phyloP scores from a whole-genome alignment of 2,888 invertebrate species.

The Melipona beecheii region DNA sequence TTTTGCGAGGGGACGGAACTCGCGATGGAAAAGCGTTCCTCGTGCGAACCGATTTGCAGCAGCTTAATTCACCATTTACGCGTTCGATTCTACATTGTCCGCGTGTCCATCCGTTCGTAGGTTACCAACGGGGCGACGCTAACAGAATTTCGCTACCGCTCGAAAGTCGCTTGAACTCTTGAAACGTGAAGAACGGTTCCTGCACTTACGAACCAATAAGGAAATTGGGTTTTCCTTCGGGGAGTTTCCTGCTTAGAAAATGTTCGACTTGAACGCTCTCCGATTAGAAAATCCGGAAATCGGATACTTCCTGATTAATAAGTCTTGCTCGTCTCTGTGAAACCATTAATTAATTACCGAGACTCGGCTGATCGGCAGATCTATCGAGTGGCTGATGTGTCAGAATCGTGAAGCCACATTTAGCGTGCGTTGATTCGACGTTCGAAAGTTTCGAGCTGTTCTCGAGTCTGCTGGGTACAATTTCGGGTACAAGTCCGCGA shows the following conservation, averaged over 20 bases:
- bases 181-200: slow-evolving; percentile 10
- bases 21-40: slow-evolving; percentile 22
- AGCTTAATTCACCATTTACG: slow-evolving; percentile 3
- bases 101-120: background rate
- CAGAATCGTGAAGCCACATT: background rate
- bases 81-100: background rate
- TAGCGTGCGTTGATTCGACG: no score
- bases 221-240: background rate
- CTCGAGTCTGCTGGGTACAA: background rate
- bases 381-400: background rate
- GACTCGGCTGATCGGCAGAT: background rate
- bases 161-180: background rate
- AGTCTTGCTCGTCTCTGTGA: background rate
- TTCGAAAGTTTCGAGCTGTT: background rate
- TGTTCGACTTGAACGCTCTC: no score
- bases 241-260: background rate
- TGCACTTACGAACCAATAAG: no score
- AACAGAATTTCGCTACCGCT: background rate
- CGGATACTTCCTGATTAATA: slow-evolving; percentile 7
- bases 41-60: slow-evolving; percentile 33
- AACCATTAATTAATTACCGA: background rate
- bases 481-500: slow-evolving; percentile 15
- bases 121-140: background rate
- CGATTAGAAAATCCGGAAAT: background rate
- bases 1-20: slow-evolving; percentile 33